A percentile compares a stretch with the other conserved stretches of the same genome.
Evolutionary conservation across 2,113 vertebrate species (phyloP).

Genomic region (Ivindomyrus marchei): DNA sequence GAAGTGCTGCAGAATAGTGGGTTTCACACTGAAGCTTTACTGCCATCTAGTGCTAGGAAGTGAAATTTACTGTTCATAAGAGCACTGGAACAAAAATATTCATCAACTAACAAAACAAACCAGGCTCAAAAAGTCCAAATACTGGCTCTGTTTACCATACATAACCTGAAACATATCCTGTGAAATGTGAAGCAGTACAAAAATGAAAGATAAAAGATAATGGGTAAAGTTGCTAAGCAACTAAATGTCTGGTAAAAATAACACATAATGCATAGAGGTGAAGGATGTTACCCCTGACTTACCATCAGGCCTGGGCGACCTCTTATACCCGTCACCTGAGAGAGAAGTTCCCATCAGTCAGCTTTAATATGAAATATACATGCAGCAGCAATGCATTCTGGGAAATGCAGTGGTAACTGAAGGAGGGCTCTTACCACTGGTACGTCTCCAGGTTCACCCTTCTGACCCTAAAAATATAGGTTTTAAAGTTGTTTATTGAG

Average conservation of each 20-base stretch:
- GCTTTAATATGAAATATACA: neutral
- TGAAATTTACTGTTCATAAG: neutral
- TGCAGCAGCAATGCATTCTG: neutral
- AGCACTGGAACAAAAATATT: neutral
- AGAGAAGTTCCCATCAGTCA: neutral
- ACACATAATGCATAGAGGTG: neutral
- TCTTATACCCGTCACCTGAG: slow-evolving; percentile 80
- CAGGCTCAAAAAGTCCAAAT: neutral
- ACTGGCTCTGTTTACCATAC: neutral
- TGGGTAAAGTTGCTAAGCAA: neutral
- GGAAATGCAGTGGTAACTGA: neutral
- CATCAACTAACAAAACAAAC: neutral
- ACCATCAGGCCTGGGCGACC: slow-evolving; percentile 83
- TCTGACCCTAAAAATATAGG: slow-evolving; percentile 71
- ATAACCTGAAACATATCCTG: neutral
- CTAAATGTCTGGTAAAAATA: neutral
- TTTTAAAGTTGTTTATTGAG: slow-evolving; percentile 5
- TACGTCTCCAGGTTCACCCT: slow-evolving; percentile 92
- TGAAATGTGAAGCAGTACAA: neutral
- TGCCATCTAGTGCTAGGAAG: slow-evolving; percentile 57
- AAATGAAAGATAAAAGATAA: neutral
- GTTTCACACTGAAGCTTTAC: slow-evolving; percentile 26
- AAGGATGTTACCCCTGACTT: slow-evolving; percentile 47
- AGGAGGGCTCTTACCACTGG: slow-evolving; percentile 70
- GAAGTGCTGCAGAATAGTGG: neutral